Conservation (phyloP, 2,113 vertebrate species). For the Garra rufa region DNA sequence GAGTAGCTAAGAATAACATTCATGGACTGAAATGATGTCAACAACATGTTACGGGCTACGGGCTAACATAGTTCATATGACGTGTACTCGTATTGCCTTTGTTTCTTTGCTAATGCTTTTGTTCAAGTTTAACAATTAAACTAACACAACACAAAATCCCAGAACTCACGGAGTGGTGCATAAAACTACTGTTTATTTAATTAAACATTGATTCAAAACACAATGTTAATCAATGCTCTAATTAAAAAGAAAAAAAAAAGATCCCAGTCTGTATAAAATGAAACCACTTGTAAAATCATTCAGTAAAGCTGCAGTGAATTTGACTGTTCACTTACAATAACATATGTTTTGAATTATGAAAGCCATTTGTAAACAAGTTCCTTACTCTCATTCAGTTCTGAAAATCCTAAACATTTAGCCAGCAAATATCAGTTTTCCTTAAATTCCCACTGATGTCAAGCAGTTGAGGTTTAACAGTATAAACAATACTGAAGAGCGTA, state of each 20-base stretch:
- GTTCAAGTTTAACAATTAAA: conserved; percentile 31
- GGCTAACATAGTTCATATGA: conserved; percentile 47
- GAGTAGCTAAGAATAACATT: conserved; percentile 30
- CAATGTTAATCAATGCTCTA: conserved; percentile 8
- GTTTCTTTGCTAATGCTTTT: conserved; percentile 39
- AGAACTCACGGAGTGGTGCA: conserved; percentile 32
- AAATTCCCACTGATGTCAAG: background rate
- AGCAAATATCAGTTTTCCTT: background rate
- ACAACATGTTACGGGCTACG: conserved; percentile 1
- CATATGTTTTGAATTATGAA: conserved; percentile 2
- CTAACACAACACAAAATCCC: conserved; percentile 59
- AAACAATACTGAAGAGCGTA: background rate
- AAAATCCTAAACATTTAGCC: background rate
- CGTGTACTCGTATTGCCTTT: conserved; percentile 57
- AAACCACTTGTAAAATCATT: background rate
- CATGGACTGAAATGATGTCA: conserved; percentile 38
- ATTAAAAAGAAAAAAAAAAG: background rate
- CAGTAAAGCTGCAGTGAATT: background rate
- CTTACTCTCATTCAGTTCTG: background rate
- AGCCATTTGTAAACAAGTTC: conserved; percentile 16
- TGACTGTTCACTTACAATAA: background rate
- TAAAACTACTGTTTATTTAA: conserved; percentile 50
- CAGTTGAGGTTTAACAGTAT: background rate
- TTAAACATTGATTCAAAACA: conserved; percentile 38
- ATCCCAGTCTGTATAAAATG: background rate